Base-by-base conservation (phyloP, 1,140 invertebrate species). In the Carposina sasakii region DNA sequence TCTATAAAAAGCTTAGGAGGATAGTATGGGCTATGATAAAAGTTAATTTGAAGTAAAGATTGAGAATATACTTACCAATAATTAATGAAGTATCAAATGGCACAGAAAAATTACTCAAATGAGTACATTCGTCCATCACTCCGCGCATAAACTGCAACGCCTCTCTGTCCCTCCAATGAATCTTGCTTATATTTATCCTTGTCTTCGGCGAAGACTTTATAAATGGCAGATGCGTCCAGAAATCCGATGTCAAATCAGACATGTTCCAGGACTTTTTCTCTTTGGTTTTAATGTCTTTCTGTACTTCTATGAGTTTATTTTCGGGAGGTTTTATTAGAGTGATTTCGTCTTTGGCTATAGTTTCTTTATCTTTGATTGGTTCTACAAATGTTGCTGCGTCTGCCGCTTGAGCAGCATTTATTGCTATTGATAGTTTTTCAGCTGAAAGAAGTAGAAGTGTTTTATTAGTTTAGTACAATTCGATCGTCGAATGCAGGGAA, bases 111-210 rank as follows among this genome's bases (percentile, higher is more conserved):
- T 99, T 98, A 48, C 90, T 94, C 1, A 99, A 85, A 85, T 98
- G 97, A 2, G 98, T 99, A 75, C 96, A 99, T 82, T 99, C 96
- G 71, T 99, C 97, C 98, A 99, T 99, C 52, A 99, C 92, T 0
- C 96, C 96, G 19, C 94, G 87, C 98, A 99, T 99, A 72, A 99
- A 99, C 78, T 96, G 92, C 8, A 96, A 58, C 1, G 94, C 93
- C 71, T 96, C 93, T 54, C 89, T 87, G 58, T 92, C 90, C 34
- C 89, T 84, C 87, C 87, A 88, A 57, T 89, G 87, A 6, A 86
- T 87, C 64, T 88, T 88, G 12, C 77, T 77, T 52, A 87, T 87
- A 39, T 88, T 85, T 75, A 84, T 84, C 59, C 76, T 76, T n/a
- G n/a, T n/a, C 50, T 71, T 85, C 39, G 63, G 72, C n/a, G 49